phyloP scores from a whole-genome alignment of 2,888 invertebrate genomes.

The Hypselothyrea guttata region DNA sequence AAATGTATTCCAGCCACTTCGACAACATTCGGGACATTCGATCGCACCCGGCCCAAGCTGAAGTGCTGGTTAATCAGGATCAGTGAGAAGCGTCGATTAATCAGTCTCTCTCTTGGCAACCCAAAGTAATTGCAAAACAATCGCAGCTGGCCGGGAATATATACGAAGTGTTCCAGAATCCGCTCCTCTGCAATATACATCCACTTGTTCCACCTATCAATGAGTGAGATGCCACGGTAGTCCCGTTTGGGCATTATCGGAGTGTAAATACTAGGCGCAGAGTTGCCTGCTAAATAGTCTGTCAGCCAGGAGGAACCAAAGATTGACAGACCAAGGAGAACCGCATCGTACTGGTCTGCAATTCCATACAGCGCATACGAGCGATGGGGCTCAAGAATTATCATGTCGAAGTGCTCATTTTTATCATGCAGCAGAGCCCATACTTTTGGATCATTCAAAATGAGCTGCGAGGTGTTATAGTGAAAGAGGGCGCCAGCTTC shows the following conservation, averaged over 20 bases:
- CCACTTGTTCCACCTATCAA: slow-evolving; percentile 34
- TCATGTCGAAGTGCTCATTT: slow-evolving; percentile 10
- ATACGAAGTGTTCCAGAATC: slow-evolving; percentile 23
- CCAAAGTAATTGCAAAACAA: slow-evolving; percentile 40
- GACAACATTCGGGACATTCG: slow-evolving; percentile 65
- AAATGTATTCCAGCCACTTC: slow-evolving; percentile 74
- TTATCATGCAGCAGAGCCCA: slow-evolving; percentile 1
- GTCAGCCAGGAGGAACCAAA: slow-evolving; percentile 40
- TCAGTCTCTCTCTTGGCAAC: slow-evolving; percentile 11
- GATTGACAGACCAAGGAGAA: slow-evolving; percentile 54
- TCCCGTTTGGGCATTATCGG: slow-evolving; percentile 36
- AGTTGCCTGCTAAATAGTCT: slow-evolving; percentile 54
- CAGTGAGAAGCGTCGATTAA: slow-evolving; percentile 61
- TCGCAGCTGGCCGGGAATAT: slow-evolving; percentile 27
- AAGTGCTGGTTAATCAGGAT: slow-evolving; percentile 76
- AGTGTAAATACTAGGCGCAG: slow-evolving; percentile 42
- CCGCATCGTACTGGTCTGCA: slow-evolving; percentile 33
- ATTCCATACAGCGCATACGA: slow-evolving; percentile 11
- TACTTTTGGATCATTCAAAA: slow-evolving; percentile 4
- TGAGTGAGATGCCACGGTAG: neutral
- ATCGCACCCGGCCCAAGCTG: slow-evolving; percentile 57
- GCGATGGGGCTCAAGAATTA: slow-evolving; percentile 6
- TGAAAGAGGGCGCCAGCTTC: neutral
- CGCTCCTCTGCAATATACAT: slow-evolving; percentile 40
- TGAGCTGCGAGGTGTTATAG: neutral